phyloP scores from a whole-genome alignment of 2,888 invertebrate genomes.

The Bhutanitis thaidina region DNA sequence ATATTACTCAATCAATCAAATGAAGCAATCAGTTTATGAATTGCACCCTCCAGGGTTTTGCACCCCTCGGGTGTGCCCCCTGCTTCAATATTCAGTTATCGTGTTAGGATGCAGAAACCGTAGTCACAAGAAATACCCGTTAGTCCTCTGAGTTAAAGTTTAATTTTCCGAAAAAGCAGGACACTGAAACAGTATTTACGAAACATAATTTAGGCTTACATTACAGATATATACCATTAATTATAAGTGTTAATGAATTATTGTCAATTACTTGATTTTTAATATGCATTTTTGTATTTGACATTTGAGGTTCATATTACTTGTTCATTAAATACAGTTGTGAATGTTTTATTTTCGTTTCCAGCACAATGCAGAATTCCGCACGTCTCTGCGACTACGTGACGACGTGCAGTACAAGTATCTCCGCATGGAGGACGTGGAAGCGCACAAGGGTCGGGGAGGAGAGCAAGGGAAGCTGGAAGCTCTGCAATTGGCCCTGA shows the following conservation, averaged over 20 bases:
- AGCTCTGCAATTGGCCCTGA: slow-evolving; percentile 91
- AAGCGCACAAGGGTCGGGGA: slow-evolving; percentile 47
- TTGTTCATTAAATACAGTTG: too few species aligned
- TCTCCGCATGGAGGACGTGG: slow-evolving; percentile 89
- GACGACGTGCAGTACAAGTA: slow-evolving; percentile 90
- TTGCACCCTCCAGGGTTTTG: neutral
- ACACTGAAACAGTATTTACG: neutral
- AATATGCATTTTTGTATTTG: too few species aligned
- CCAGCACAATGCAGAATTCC: slow-evolving; percentile 86
- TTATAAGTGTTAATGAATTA: too few species aligned
- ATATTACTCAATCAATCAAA: neutral
- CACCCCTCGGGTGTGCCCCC: neutral
- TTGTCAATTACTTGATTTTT: too few species aligned
- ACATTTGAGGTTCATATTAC: too few species aligned
- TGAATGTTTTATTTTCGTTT: slow-evolving; percentile 14
- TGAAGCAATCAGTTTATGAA: neutral
- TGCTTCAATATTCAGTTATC: neutral
- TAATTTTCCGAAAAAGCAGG: neutral
- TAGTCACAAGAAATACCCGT: neutral
- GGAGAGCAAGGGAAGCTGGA: slow-evolving; percentile 83
- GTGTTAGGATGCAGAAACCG: neutral
- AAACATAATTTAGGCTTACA: neutral
- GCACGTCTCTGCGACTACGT: slow-evolving; percentile 85
- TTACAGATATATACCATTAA: too few species aligned
- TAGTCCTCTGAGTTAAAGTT: neutral